Base-by-base conservation (phyloP, 2,888 invertebrate species). In the Vanessa cardui region DNA sequence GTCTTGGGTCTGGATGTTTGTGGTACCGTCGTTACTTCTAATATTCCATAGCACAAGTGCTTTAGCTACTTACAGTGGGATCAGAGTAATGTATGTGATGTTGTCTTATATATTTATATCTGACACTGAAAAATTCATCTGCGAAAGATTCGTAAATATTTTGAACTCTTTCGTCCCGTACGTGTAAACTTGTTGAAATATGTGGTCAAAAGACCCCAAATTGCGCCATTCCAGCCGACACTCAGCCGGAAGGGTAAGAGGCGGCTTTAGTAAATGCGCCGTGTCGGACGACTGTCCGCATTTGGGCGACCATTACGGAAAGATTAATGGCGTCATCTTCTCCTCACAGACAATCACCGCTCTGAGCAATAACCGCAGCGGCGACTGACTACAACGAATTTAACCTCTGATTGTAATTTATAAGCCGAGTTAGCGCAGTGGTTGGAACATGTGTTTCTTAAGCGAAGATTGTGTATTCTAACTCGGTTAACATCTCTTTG, bases 311-410 rank as follows among this genome's bases (percentile, higher is more conserved):
- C 86, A 87, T 89, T 90, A 89, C 82, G 74, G 78, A 77, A 84
- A 87, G 86, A 90, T 90, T 88, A 86, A 90, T 88, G 89, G 84
- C 85, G 83, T 84, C 86, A 88, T 89, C 85, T 84, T 85, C 86
- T 83, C 83, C 75, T 77, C 75, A 77, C 79, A 79, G 75, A 78
- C 81, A 83, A 85, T 86, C 83, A 80, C 81, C 74, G 76, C 56
- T 54, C 33, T 68, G 60, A 60, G 65, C 65, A 65, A 65, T 65
- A 65, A 33, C 65, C 65, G 26, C 60, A 65, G 61, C 46, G 54
- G 47, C 31, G 31, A 65, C 60, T 60, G 60, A 65, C 65, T 59
- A 52, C 46, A 46, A 52, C 65, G 50, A 58, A 64, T 61, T 61
- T 61, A 54, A 60, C 60, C 65, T 33, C 60, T 31, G 45, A 65